phyloP scores from a whole-genome alignment of 2,888 invertebrate species.

The Xiphydria camelus region DNA sequence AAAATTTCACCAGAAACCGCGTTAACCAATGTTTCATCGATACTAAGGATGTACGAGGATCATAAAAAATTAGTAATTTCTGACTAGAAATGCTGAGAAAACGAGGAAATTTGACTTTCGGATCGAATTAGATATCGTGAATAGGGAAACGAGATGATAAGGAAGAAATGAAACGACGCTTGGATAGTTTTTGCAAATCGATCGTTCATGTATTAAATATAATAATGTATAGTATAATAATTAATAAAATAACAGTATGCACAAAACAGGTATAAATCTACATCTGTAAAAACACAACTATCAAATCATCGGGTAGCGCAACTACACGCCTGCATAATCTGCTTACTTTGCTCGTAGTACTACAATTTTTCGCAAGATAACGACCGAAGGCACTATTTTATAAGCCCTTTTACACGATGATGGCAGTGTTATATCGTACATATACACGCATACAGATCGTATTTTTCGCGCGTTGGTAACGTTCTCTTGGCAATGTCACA shows the following conservation, averaged over 20 bases:
- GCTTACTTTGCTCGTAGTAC: background rate
- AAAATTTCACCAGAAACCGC: no score
- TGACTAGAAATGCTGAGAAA: no score
- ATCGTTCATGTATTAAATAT: slow-evolving; percentile 46
- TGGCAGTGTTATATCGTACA: background rate
- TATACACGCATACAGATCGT: no score
- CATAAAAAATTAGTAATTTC: no score
- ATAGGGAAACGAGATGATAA: no score
- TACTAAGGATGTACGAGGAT: no score
- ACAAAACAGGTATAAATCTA: slow-evolving; percentile 33
- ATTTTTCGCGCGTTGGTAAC: no score
- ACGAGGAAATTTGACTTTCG: no score
- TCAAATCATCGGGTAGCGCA: slow-evolving; percentile 19
- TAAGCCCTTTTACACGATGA: slow-evolving; percentile 3
- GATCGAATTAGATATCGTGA: no score
- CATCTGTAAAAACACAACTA: slow-evolving; percentile 29
- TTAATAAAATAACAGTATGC: slow-evolving; percentile 42
- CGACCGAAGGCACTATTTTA: slow-evolving; percentile 4
- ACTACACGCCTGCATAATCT: slow-evolving; percentile 12
- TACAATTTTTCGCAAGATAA: background rate
- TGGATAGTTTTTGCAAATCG: slow-evolving; percentile 38
- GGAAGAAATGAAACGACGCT: no score
- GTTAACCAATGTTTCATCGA: no score
- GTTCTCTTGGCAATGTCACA: no score
- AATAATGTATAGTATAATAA: slow-evolving; percentile 42